Base-by-base conservation (phyloP, 2,113 vertebrate species). In the Burhinus oedicnemus region DNA sequence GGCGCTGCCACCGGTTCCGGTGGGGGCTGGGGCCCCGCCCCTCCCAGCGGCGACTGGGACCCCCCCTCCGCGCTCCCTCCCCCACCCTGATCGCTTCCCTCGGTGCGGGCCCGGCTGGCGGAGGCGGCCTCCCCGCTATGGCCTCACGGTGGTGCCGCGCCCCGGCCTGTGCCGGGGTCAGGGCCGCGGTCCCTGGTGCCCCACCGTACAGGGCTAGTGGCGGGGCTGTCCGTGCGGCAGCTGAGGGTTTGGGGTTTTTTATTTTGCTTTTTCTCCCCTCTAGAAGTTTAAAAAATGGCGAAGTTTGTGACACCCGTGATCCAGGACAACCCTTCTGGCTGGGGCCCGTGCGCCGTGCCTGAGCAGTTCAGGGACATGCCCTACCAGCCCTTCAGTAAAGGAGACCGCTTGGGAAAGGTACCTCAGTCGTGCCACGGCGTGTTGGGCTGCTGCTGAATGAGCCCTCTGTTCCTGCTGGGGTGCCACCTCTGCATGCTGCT, bases 331-430 rank as follows among this genome's bases (percentile, higher is more conserved):
- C 99, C 99, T 4, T 99, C 99, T 0, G 99, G 99, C 68, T 99
- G 99, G 99, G 99, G 99, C 78, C 99, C 99, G 0, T 99, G 99
- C n/a, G 99, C 99, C 0, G 98, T 99, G 44, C 99, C 99, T 0
- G 99, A 99, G 64, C 99, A 99, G 96, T 99, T 99, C 90, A 99
- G 98, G 95, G 99, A 99, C 89, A 99, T 99, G 99, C 99, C 99
- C 2, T 99, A 99, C 97, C 99, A 99, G 98, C 99, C 99, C 0
- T 99, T 99, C 98, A 99, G 99, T 94, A 99, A 99, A 97, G 99
- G 99, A 93, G 99, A 99, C 86, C 98, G 99, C 20, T 98, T 99
- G 51, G 99, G 99, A 64, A 99, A 99, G 99, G 99, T 99, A 96
- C 29, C 16, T 20, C 9, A 0, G 20, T 17, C 17, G 1, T 30